phyloP scores from a whole-genome alignment of 2,113 vertebrate genomes.

The Climacteris rufus region DNA sequence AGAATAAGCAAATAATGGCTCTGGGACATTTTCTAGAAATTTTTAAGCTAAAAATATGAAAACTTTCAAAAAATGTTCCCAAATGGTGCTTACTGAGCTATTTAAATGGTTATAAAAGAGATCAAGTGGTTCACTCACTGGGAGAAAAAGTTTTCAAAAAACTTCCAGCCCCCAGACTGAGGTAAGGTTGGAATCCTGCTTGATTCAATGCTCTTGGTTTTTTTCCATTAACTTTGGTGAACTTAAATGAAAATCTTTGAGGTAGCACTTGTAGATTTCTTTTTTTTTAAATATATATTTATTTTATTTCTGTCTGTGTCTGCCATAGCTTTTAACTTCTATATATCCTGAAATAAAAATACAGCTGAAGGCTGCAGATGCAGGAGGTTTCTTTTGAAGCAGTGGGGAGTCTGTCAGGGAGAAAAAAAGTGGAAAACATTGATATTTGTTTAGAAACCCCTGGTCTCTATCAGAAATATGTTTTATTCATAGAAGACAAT shows the following conservation, averaged over 20 bases:
- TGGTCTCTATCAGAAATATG: neutral
- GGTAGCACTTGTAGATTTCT: neutral
- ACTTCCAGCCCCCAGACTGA: neutral
- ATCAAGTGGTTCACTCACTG: neutral
- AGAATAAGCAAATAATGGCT: neutral
- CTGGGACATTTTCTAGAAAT: neutral
- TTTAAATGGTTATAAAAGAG: neutral
- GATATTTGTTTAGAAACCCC: neutral
- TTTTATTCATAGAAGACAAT: neutral
- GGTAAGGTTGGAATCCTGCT: neutral
- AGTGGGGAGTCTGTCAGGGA: neutral
- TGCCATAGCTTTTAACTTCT: neutral
- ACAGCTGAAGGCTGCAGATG: neutral
- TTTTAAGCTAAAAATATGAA: neutral
- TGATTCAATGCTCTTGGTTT: accelerated
- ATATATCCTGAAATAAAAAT: neutral
- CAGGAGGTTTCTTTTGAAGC: neutral
- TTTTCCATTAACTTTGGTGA: neutral
- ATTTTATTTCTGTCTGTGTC: neutral
- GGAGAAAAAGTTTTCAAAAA: neutral
- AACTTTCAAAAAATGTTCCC: neutral
- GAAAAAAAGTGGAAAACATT: neutral
- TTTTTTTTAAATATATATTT: neutral
- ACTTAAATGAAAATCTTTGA: neutral
- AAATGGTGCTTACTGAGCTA: neutral